Percentiles rank a stretch among this genome's conserved stretches.
These are phyloP conservation scores for Actinia equina DNA, from an alignment of 64 coral and sea anemone species.

Conservation along the genomic window DNA sequence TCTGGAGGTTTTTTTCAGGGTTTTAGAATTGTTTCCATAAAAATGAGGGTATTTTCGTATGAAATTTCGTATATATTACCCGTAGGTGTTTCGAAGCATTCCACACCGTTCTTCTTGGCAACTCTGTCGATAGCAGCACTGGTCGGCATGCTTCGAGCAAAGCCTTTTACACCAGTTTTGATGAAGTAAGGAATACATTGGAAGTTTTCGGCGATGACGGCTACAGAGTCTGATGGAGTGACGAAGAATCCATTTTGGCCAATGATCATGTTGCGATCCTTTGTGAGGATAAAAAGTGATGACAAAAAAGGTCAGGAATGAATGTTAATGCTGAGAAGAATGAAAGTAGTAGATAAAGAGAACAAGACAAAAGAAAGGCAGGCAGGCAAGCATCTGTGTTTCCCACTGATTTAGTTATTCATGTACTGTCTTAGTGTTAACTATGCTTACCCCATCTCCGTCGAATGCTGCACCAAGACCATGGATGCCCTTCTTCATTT, in stretches of 20 bases:
- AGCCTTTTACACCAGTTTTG: conserved; percentile 69
- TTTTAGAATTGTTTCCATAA: too few relatives aligned
- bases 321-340: background rate
- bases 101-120: conserved; percentile 62
- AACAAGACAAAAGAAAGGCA: too few relatives aligned
- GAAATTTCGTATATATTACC: conserved; percentile 25
- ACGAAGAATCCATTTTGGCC: conserved; percentile 97
- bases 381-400: background rate
- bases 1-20: too few relatives aligned
- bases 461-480: conserved; percentile 94
- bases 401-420: background rate
- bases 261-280: conserved; percentile 99
- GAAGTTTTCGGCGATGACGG: conserved; percentile 88
- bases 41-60: too few relatives aligned
- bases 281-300: background rate
- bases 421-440: too few relatives aligned
- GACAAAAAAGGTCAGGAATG: background rate
- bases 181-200: conserved; percentile 88
- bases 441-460: conserved; percentile 78
- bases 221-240: conserved; percentile 95
- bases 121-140: conserved; percentile 96
- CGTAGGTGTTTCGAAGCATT: conserved; percentile 91
- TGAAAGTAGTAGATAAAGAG: too few relatives aligned
- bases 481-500: conserved; percentile 87
- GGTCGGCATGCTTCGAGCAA: conserved; percentile 97